phyloP scores from a whole-genome alignment of 2,113 vertebrate genomes.

The Mobula hypostoma region DNA sequence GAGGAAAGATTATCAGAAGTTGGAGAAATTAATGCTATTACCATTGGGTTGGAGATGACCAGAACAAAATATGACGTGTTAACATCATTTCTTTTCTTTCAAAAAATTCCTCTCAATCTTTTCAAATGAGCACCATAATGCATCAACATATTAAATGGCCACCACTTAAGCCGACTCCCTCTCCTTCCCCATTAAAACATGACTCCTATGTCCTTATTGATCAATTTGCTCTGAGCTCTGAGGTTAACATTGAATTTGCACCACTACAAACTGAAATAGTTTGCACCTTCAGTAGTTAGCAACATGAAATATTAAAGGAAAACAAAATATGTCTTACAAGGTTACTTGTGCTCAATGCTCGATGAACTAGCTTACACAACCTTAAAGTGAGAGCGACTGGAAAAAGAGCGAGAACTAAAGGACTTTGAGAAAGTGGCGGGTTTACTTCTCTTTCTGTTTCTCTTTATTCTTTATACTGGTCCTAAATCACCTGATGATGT shows the following conservation, averaged over 20 bases:
- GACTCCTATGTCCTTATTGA: background rate
- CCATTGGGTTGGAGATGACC: no score
- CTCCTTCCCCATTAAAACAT: background rate
- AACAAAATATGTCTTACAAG: background rate
- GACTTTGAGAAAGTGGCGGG: background rate
- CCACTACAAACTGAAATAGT: background rate
- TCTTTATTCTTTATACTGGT: background rate
- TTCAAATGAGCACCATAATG: background rate
- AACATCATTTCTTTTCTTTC: no score
- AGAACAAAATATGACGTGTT: no score
- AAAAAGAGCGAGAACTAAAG: background rate
- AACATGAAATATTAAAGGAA: background rate
- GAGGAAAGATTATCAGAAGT: no score
- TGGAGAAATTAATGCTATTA: no score
- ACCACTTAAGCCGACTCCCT: no score
- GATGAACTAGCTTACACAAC: background rate
- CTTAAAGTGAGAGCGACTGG: background rate
- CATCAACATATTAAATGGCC: background rate
- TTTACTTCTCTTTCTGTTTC: background rate
- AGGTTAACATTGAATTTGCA: background rate
- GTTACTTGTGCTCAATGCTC: background rate
- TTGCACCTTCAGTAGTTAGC: background rate
- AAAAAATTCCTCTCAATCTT: no score
- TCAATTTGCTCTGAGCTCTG: background rate
- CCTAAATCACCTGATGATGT: background rate